phyloP scores from a whole-genome alignment of 2,113 vertebrate genomes.

The Platysteira castanea region DNA sequence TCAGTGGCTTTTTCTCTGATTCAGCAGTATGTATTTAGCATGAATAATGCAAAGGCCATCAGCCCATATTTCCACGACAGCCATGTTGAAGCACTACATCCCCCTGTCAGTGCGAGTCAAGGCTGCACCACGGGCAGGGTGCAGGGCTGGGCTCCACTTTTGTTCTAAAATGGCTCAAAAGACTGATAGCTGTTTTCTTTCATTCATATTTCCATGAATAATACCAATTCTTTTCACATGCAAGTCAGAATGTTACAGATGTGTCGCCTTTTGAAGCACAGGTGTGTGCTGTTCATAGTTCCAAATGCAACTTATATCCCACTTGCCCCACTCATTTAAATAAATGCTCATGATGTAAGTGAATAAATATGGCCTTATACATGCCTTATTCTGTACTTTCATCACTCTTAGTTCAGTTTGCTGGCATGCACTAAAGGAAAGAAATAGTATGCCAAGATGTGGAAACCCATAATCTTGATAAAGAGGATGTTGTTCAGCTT shows the following conservation, averaged over 20 bases:
- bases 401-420: background rate
- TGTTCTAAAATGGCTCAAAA: background rate
- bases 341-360: background rate
- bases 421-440: conserved; percentile 30
- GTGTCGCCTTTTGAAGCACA: background rate
- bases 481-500: conserved; percentile 25
- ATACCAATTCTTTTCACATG: background rate
- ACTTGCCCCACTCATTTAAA: background rate
- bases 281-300: background rate
- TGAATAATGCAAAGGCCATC: background rate
- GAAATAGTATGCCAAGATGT: conserved; percentile 20
- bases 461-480: conserved; percentile 37
- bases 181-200: background rate
- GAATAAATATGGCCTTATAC: background rate
- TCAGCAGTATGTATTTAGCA: background rate
- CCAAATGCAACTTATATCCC: background rate
- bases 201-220: background rate
- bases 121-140: background rate
- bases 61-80: background rate
- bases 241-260: background rate
- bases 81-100: background rate
- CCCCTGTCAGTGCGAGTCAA: background rate
- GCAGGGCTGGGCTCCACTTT: background rate
- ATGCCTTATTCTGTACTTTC: background rate
- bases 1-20: background rate